A percentile compares a stretch with the other conserved stretches of the same genome.
Conservation (phyloP, 2,888 invertebrate genomes). For the Troilus luridus region DNA sequence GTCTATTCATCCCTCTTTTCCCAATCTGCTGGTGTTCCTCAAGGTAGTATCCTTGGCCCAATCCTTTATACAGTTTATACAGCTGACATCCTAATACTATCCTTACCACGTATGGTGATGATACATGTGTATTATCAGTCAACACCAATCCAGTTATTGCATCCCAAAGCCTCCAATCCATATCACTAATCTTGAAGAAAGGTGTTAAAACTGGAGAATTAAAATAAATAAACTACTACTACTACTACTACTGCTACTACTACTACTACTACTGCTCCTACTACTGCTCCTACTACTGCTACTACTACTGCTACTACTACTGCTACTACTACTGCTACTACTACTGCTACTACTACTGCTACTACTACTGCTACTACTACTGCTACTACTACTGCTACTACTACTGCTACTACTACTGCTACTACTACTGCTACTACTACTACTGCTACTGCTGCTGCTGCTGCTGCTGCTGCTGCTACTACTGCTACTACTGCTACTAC, state of each 20-base stretch:
- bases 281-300: conserved; percentile 1
- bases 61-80: too few relatives aligned
- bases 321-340: conserved; percentile 6
- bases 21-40: too few relatives aligned
- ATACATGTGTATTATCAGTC: too few relatives aligned
- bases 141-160: too few relatives aligned
- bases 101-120: too few relatives aligned
- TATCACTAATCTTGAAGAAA: too few relatives aligned
- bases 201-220: too few relatives aligned
- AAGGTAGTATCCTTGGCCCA: too few relatives aligned
- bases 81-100: too few relatives aligned
- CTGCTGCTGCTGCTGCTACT: conserved; percentile 6
- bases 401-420: conserved; percentile 43
- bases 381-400: conserved; percentile 7
- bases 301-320: conserved; percentile 6
- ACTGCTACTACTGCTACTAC: background rate
- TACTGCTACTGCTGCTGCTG: conserved; percentile 21
- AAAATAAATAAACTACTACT: too few relatives aligned
- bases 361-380: background rate
- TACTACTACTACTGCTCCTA: background rate
- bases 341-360: conserved; percentile 7
- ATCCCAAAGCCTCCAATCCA: too few relatives aligned
- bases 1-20: too few relatives aligned
- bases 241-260: conserved; percentile 8
- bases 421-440: background rate